phyloP scores from a whole-genome alignment of 2,113 vertebrate genomes.

The Zootoca vivipara region DNA sequence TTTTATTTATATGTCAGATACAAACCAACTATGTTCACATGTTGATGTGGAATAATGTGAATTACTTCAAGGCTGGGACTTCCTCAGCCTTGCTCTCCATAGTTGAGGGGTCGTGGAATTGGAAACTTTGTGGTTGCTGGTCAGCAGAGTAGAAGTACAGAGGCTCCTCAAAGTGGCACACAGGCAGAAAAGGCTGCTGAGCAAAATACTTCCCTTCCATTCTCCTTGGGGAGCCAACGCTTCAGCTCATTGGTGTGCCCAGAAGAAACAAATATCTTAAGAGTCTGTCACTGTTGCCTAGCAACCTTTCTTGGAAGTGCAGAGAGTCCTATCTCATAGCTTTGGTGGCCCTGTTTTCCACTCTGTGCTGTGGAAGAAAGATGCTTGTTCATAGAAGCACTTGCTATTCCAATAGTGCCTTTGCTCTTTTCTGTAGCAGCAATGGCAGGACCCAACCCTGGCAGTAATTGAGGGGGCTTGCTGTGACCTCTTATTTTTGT shows the following conservation, averaged over 20 bases:
- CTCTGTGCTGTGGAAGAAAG: background rate
- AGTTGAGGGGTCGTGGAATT: background rate
- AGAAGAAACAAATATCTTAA: background rate
- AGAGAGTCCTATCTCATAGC: background rate
- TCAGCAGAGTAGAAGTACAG: background rate
- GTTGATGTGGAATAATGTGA: background rate
- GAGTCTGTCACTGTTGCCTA: constrained; percentile 4
- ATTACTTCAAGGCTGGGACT: background rate
- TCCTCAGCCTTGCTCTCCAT: background rate
- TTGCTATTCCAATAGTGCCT: background rate
- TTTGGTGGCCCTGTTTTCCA: background rate
- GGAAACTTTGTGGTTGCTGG: background rate
- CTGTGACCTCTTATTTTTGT: background rate
- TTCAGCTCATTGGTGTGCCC: background rate
- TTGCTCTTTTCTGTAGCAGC: background rate
- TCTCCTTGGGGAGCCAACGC: background rate
- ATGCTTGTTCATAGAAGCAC: background rate
- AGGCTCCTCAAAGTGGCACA: background rate
- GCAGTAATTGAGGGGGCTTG: background rate
- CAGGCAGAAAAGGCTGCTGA: background rate
- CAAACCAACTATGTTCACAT: background rate
- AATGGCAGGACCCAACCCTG: background rate
- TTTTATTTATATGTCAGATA: too few relatives aligned
- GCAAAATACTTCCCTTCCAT: background rate
- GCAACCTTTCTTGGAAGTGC: background rate